These are phyloP conservation scores for Xiphias gladius DNA, from an alignment of 2,113 vertebrate genomes.

Conservation along the genomic window DNA sequence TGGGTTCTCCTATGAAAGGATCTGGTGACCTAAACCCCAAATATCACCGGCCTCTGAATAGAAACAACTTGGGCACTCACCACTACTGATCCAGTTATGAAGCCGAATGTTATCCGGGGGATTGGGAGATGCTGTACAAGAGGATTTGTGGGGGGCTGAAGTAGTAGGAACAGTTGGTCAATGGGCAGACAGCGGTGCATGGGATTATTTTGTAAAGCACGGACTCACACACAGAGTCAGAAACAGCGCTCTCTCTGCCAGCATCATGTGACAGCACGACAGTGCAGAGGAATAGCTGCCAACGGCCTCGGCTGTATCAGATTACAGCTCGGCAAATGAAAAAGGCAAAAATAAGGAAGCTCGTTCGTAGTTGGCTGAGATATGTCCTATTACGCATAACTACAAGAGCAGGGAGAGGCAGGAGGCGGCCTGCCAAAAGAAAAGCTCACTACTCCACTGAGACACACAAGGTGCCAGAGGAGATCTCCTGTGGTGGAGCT, in stretches of 20 bases:
- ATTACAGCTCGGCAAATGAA: slow-evolving; percentile 52
- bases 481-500: background rate
- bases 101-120: slow-evolving; percentile 40
- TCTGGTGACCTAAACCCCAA: slow-evolving; percentile 33
- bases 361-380: slow-evolving; percentile 37
- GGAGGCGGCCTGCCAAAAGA: slow-evolving; percentile 17
- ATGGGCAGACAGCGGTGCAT: slow-evolving; percentile 44
- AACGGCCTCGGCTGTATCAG: slow-evolving; percentile 32
- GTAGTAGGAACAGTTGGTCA: slow-evolving; percentile 59
- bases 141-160: slow-evolving; percentile 52
- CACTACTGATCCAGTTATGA: slow-evolving; percentile 52
- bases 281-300: slow-evolving; percentile 15
- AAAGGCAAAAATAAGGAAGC: slow-evolving; percentile 53
- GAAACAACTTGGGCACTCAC: slow-evolving; percentile 5
- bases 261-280: slow-evolving; percentile 53
- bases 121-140: slow-evolving; percentile 54
- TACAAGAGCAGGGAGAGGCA: slow-evolving; percentile 15
- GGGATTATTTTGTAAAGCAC: slow-evolving; percentile 66
- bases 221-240: slow-evolving; percentile 1
- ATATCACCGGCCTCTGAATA: slow-evolving; percentile 24
- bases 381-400: slow-evolving; percentile 42
- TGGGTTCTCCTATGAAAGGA: slow-evolving; percentile 16
- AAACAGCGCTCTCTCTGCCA: slow-evolving; percentile 4
- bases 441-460: slow-evolving; percentile 10
- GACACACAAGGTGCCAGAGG: background rate